These are phyloP conservation scores for Rhogogaster chlorosoma DNA, from an alignment of 2,888 invertebrate genomes.

Conservation along the genomic window DNA sequence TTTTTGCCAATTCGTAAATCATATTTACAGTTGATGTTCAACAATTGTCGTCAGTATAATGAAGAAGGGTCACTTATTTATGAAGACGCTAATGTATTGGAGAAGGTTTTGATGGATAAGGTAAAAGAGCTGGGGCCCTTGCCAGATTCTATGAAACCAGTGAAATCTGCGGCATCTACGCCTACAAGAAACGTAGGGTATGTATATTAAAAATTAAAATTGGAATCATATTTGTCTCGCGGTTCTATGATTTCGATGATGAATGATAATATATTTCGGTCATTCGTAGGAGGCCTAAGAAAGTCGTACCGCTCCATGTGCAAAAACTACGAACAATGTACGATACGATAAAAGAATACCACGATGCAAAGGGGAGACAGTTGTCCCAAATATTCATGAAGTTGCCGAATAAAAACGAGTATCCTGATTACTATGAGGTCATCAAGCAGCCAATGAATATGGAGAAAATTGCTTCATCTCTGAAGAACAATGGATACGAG, in stretches of 20 bases:
- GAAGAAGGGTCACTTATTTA: constrained; percentile 97
- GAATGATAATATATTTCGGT: background rate
- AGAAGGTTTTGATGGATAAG: constrained; percentile 91
- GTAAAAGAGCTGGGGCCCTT: constrained; percentile 86
- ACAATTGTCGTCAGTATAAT: constrained; percentile 97
- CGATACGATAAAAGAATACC: constrained; percentile 93
- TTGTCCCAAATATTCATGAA: constrained; percentile 97
- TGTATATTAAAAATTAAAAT: constrained; percentile 67
- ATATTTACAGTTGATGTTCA: constrained; percentile 94
- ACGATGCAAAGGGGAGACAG: constrained; percentile 92
- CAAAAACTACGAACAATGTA: constrained; percentile 92
- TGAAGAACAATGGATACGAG: constrained; percentile 88
- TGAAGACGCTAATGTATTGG: constrained; percentile 94
- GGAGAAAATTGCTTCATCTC: constrained; percentile 93
- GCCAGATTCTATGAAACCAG: constrained; percentile 74
- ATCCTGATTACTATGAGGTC: constrained; percentile 98
- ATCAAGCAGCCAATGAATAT: constrained; percentile 98
- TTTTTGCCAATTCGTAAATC: constrained; percentile 5
- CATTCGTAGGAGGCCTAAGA: constrained; percentile 70
- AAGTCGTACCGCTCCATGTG: constrained; percentile 78
- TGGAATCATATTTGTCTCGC: background rate
- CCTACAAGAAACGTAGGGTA: constrained; percentile 76
- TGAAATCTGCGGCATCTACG: constrained; percentile 72
- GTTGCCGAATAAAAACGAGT: constrained; percentile 94
- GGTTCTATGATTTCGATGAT: background rate